These are phyloP conservation scores for Crypturellus tataupa DNA, from an alignment of 2,797 vertebrate genomes.

Conservation along the genomic window DNA sequence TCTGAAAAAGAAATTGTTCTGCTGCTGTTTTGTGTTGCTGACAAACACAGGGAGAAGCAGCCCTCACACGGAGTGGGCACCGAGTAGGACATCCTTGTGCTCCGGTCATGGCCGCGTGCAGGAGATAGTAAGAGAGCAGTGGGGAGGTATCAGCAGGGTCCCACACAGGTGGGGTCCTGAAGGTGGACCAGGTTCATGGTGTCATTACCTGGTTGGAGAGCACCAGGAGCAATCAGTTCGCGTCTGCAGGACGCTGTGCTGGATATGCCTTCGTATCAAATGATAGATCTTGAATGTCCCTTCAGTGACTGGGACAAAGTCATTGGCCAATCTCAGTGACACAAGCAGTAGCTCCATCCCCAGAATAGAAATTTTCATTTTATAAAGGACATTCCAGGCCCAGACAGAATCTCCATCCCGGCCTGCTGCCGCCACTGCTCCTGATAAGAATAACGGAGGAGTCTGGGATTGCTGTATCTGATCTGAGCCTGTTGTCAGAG, in stretches of 20 bases:
- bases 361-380: background rate
- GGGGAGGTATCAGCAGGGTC: background rate
- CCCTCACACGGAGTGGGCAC: background rate
- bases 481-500: background rate
- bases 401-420: background rate
- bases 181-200: background rate
- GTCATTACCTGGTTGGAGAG: background rate
- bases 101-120: background rate
- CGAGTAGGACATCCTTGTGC: background rate
- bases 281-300: background rate
- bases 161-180: background rate
- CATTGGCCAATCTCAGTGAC: fast-evolving
- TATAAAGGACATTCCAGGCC: background rate
- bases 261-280: background rate
- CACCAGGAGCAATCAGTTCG: background rate
- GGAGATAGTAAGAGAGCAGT: background rate
- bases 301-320: background rate
- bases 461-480: background rate
- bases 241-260: background rate
- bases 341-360: background rate
- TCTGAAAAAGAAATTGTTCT: background rate
- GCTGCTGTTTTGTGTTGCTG: background rate
- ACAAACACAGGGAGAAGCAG: background rate
- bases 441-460: background rate
- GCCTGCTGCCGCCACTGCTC: background rate